Conservation (phyloP, 2,888 invertebrate genomes). For the Mimachlamys varia region DNA sequence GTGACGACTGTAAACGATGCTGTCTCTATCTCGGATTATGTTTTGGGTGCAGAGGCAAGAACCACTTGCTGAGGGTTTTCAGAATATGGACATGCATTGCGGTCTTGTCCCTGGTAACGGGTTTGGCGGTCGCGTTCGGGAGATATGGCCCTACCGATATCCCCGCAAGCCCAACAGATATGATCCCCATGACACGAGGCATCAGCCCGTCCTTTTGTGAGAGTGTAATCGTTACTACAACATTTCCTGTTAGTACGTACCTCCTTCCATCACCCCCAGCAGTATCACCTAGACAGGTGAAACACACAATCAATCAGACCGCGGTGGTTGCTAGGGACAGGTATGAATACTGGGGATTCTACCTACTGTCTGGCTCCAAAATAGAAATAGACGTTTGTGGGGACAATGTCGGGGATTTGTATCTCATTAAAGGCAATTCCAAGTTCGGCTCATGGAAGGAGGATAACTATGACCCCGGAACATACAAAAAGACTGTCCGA, state of each 20-base stretch:
- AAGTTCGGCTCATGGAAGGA: not conserved
- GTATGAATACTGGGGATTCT: constrained; percentile 39
- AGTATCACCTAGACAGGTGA: not conserved
- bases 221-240: not conserved
- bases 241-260: not conserved
- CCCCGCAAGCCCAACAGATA: not conserved
- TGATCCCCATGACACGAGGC: not conserved
- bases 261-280: not conserved
- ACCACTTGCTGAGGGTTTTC: not conserved
- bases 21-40: not conserved
- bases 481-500: not conserved
- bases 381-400: constrained; percentile 5
- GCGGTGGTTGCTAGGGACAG: not conserved
- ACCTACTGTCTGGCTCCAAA: not conserved
- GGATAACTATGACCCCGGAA: not conserved
- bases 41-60: constrained; percentile 25
- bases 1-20: not conserved
- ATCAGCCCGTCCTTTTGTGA: constrained; percentile 12
- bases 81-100: constrained; percentile 10
- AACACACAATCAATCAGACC: not conserved
- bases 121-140: not conserved
- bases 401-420: not conserved
- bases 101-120: not conserved
- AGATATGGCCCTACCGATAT: not conserved
- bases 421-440: not conserved